Conservation (phyloP, 2,888 invertebrate species). For the Epinotia ramella region DNA sequence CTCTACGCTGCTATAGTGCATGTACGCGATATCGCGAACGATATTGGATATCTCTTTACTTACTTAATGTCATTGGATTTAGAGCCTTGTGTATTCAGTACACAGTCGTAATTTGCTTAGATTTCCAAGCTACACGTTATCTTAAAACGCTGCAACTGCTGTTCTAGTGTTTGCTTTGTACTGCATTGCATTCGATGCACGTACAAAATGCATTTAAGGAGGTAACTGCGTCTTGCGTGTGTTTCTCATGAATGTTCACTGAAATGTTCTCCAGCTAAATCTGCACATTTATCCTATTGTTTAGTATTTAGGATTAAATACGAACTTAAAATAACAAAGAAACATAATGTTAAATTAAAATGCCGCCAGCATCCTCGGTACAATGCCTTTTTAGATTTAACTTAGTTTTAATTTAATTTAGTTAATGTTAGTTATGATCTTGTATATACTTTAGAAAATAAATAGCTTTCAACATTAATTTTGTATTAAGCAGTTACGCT, state of each 20-base stretch:
- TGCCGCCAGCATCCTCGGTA: no score
- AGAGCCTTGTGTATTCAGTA: background rate
- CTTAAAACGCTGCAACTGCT: background rate
- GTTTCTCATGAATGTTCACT: background rate
- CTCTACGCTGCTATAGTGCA: no score
- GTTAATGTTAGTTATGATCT: no score
- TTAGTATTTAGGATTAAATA: no score
- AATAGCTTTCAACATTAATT: no score
- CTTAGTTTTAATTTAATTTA: no score
- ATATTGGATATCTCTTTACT: background rate
- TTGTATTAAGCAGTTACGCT: no score
- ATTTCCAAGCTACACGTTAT: background rate
- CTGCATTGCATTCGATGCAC: constrained; percentile 25
- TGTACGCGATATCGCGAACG: background rate
- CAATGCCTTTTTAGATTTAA: no score
- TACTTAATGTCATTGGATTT: background rate
- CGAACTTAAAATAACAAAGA: no score
- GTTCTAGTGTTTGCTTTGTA: constrained; percentile 5
- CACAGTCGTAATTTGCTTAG: background rate
- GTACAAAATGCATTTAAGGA: constrained; percentile 29
- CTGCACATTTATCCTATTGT: background rate
- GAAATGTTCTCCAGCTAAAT: background rate
- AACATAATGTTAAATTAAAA: no score
- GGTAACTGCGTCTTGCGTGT: background rate
- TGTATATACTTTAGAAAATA: no score